Evolutionary conservation across 2,797 vertebrate genomes (phyloP).

Genomic region (Otolemur crassicaudatus): DNA sequence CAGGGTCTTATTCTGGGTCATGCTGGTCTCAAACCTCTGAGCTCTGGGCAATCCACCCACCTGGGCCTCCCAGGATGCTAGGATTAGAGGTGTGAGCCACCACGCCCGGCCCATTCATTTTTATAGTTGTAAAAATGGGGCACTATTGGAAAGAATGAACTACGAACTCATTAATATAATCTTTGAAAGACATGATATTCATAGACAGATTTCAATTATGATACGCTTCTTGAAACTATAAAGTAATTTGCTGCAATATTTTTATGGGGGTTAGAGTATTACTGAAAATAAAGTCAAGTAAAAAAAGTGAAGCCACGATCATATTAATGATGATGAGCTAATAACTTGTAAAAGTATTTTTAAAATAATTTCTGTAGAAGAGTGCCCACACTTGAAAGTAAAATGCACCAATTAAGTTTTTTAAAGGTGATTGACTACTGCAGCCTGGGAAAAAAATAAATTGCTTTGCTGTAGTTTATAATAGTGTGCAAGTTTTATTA

Average conservation of each 20-base stretch:
- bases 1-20: too few species aligned
- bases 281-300: constrained; percentile 29
- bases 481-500: not conserved
- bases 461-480: not conserved
- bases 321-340: not conserved
- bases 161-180: not conserved
- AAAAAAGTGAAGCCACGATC: not conserved
- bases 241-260: not conserved
- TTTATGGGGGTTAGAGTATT: not conserved
- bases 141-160: not conserved
- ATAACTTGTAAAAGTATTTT: not conserved
- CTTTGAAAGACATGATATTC: constrained; percentile 1
- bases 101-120: not conserved
- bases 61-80: too few species aligned
- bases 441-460: not conserved
- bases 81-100: too few species aligned
- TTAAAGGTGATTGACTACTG: not conserved
- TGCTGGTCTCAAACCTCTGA: too few species aligned
- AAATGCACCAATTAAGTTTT: constrained; percentile 20
- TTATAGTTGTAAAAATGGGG: not conserved
- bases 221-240: constrained; percentile 14
- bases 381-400: not conserved
- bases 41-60: too few species aligned
- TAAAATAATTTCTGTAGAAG: constrained; percentile 20
- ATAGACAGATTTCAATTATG: constrained; percentile 4